Base-by-base conservation (phyloP, 2,797 vertebrate species). In the Otolemur crassicaudatus region DNA sequence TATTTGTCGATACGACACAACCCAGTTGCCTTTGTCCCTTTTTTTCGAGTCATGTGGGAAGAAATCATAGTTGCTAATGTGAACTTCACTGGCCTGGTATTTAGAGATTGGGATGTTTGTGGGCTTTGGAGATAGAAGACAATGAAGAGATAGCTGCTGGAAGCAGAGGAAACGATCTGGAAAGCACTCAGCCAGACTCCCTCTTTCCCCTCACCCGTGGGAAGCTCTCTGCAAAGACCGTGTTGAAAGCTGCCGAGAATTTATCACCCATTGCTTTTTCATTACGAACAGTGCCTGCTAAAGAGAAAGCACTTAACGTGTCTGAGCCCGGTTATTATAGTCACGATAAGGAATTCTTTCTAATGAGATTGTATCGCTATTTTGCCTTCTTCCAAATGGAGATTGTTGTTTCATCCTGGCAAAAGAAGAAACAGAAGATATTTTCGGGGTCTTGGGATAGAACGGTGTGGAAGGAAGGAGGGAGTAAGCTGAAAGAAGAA, bases 301-400 rank as follows among this genome's bases (percentile, higher is more conserved):
- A 93, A 93, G 73, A 94, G 79, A 94, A 92, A 94, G 61, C 67
- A 90, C 92, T 97, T 97, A 94, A 61, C 82, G 25, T 90, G 93
- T 96, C 92, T 94, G 85, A 96, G 94, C 89, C 31, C 56, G 46
- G 81, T 88, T 94, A 96, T 82, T 96, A 92, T 76, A 87, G 46
- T 88, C 90, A 29, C 0, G 25, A 94, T 83, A 94, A 97, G 95
- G 75, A 94, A 82, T 70, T 92, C 79, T 88, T 85, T 76, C 92
- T 97, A 96, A 95, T 88, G 95, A 94, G 96, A 96, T 94, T 94
- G 92, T 95, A 94, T 97, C 83, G 23, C 87, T 67, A 19, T 65
- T 92, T 91, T 2, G 0, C 95, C 65, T 37, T 95, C 56, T 80
- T 84, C 76, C 65, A 90, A 94, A 86, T 80, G 83, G n/a, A 80